Evolutionary conservation across 2,797 vertebrate genomes (phyloP).

Genomic region (Schizopygopsis malacanthus): DNA sequence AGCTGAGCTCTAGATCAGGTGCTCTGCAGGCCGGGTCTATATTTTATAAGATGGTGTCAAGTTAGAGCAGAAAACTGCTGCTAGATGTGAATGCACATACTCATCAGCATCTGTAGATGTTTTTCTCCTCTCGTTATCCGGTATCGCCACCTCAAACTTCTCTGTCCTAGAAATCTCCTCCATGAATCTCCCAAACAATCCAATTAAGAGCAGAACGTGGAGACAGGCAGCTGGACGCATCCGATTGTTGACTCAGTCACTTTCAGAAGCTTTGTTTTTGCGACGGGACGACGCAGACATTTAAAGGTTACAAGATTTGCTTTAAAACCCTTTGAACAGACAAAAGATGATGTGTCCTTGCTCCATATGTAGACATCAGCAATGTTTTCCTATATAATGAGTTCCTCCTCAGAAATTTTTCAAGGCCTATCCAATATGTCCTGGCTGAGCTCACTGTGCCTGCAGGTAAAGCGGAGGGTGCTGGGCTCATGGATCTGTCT

Average conservation of each 20-base stretch:
- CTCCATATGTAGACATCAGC: slow-evolving; percentile 54
- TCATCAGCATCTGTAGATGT: slow-evolving; percentile 33
- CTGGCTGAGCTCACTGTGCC: slow-evolving; percentile 42
- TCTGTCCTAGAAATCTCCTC: slow-evolving; percentile 33
- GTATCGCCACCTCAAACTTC: slow-evolving; percentile 14
- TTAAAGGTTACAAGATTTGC: slow-evolving; percentile 36
- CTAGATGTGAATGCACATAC: slow-evolving; percentile 18
- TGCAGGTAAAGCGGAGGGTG: slow-evolving; percentile 54
- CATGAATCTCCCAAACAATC: slow-evolving; percentile 48
- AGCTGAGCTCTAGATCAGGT: slow-evolving; percentile 40
- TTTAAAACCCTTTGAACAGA: slow-evolving; percentile 38
- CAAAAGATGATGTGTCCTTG: slow-evolving; percentile 42
- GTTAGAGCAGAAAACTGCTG: slow-evolving; percentile 17
- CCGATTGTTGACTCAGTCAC: slow-evolving; percentile 42
- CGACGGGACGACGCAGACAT: neutral
- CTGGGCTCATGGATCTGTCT: slow-evolving; percentile 59
- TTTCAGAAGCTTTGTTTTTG: slow-evolving; percentile 29
- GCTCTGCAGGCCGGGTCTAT: slow-evolving; percentile 24
- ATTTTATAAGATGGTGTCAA: slow-evolving; percentile 43
- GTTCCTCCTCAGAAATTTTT: slow-evolving; percentile 50
- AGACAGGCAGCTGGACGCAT: slow-evolving; percentile 19
- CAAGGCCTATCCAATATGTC: slow-evolving; percentile 56
- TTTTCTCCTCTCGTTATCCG: slow-evolving; percentile 27
- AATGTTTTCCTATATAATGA: slow-evolving; percentile 58
- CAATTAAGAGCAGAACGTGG: slow-evolving; percentile 5